Evolutionary conservation across 2,797 vertebrate genomes (phyloP).

Genomic region (Sphenodon punctatus): DNA sequence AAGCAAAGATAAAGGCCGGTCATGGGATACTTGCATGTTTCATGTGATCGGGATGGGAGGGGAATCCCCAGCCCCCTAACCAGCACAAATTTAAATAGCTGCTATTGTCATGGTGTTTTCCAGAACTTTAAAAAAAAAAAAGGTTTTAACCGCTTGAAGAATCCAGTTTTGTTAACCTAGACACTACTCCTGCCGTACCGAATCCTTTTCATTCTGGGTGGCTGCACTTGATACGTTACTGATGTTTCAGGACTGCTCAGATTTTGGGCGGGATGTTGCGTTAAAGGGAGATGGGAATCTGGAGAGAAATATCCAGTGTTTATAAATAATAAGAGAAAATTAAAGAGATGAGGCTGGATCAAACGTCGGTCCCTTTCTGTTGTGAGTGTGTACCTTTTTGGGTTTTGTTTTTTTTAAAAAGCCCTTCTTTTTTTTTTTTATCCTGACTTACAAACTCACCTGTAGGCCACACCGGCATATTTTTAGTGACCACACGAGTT

Average conservation of each 20-base stretch:
- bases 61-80: background rate
- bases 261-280: background rate
- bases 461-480: background rate
- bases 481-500: fast-evolving
- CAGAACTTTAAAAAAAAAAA: background rate
- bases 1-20: background rate
- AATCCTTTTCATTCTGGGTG: background rate
- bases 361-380: background rate
- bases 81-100: background rate
- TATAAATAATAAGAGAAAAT: background rate
- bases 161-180: no score
- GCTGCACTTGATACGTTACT: background rate
- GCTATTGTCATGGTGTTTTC: background rate
- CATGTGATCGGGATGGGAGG: background rate
- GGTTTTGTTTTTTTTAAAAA: fast-evolving
- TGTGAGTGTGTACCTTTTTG: fast-evolving
- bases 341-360: background rate
- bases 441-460: background rate
- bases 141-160: no score
- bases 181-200: background rate
- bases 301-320: background rate
- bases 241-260: no score
- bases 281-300: background rate
- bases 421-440: no score
- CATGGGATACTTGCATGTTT: background rate